Evolutionary conservation across 2,888 invertebrate species (phyloP), one percentile per base, ranked within the genome.

Genomic region (Deladenus siricidicola): DNA sequence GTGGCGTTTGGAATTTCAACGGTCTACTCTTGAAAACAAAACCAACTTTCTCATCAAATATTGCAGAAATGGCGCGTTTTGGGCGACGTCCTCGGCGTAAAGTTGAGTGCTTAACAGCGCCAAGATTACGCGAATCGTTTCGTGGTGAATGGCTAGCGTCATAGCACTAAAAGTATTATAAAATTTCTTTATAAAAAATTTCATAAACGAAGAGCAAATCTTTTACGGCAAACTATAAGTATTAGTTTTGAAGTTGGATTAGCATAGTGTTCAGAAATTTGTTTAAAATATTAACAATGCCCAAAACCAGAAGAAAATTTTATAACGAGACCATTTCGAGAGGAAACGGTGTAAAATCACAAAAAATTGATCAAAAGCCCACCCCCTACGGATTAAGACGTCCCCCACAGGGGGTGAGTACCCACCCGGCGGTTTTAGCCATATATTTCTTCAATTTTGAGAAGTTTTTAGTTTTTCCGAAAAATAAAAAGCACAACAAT

Each of bases 31-130:
- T 17, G 6, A 56, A 2, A 2, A 58, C 3, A 8, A 26, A 58
- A 1, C 45, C 17, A 26, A 45, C 57, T 21, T 30, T 57, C 19
- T 59, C 80, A 82, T 80, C 53, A 83, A 73, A 59, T 76, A 78
- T 28, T 73, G 70, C 67, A 80, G 81, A 39, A 83, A 68, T 1
- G 66, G 57, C 45, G 81, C 80, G 45, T 75, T 74, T 45, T 68
- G 65, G 50, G 80, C 78, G 1, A 81, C 76, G 42, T 74, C 74
- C 3, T 80, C 79, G 24, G 80, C 79, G 65, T 80, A 83, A 74
- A 83, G 78, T 71, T 83, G 82, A n/a, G 81, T 78, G 19, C 81
- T 81, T 51, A 83, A 73, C 53, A 83, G 68, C 2, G 80, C 76
- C 14, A 83, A 63, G 23, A 82, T 66, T 48, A 80, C 80, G 67